Evolutionary conservation across 2,113 vertebrate genomes (phyloP), one percentile per base, ranked within the genome.

Genomic region (Proteles cristata): DNA sequence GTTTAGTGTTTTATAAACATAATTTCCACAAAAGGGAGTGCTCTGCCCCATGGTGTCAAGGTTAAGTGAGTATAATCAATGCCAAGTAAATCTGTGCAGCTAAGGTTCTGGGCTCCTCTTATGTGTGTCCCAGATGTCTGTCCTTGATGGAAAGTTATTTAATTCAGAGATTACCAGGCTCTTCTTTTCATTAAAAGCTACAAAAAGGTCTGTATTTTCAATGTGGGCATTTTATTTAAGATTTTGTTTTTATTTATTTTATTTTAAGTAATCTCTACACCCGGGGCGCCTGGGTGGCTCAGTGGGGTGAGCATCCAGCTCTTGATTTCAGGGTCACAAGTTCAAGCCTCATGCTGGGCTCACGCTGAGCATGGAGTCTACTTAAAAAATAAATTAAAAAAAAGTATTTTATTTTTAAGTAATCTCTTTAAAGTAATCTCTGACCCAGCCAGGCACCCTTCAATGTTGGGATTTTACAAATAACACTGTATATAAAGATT

Each of bases 1-100:
- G 69, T 26, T 94, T 85, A 80, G 48, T 84, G 73, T 55, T 95
- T 95, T 95, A 65, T 65, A 94, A 96, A 93, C 76, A 85, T 50
- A 93, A 89, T 96, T 94, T 94, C 77, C 86, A 82, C 77, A 91
- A 45, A 86, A 68, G 69, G 76, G 31, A 43, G 61, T 23, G 28
- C 61, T 39, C 15, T 19, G 66, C 28, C 80, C 43, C 16, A 25
- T 35, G 50, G 1, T 35, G 88, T 86, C 85, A 63, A 84, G 71
- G 35, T 50, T 50, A 35, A 65, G 69, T 9, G 45, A 12, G n/a
- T 16, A 35, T 10, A 87, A 90, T 73, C 43, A 4, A 39, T 1
- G 15, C 55, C 83, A 95, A 94, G 50, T 61, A 66, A 66, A 61
- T 91, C 43, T 88, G 66, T 16, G 33, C 1, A 90, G 84, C 17